These are phyloP conservation scores for Euwallacea fornicatus DNA, from an alignment of 1,140 invertebrate genomes.

Conservation along the genomic window DNA sequence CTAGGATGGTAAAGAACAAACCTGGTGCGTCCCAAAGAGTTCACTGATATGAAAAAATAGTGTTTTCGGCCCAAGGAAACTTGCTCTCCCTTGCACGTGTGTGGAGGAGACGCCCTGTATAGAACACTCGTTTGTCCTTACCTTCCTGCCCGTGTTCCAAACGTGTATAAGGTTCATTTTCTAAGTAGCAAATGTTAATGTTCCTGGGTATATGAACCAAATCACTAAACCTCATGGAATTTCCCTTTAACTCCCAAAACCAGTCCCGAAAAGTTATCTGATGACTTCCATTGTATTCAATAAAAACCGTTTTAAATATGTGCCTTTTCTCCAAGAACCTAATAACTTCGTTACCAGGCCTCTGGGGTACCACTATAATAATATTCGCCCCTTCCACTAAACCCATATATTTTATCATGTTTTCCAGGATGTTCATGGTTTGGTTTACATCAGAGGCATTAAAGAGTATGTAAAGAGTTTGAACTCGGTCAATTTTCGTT, in stretches of 20 bases:
- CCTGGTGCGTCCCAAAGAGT: no score
- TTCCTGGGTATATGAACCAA: not conserved
- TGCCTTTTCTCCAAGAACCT: not conserved
- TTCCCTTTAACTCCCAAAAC: not conserved
- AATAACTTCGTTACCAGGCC: not conserved
- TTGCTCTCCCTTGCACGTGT: no score
- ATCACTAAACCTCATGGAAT: not conserved
- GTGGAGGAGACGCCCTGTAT: no score
- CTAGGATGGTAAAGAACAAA: no score
- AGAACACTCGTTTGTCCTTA: no score
- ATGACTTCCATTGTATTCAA: not conserved
- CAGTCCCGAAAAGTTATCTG: not conserved
- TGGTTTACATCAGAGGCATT: no score
- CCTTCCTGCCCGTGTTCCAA: no score
- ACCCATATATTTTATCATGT: not conserved
- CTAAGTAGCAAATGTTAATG: not conserved
- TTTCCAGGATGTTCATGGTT: no score
- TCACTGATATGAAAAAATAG: no score
- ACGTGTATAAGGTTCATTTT: not conserved
- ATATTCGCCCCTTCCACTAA: not conserved
- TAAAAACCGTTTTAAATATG: not conserved
- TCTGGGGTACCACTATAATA: not conserved
- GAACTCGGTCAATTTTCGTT: no score
- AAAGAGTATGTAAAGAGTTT: no score
- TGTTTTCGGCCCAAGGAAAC: no score